Base-by-base conservation (phyloP, 2,888 invertebrate species). In the Apotomis turbidana region DNA sequence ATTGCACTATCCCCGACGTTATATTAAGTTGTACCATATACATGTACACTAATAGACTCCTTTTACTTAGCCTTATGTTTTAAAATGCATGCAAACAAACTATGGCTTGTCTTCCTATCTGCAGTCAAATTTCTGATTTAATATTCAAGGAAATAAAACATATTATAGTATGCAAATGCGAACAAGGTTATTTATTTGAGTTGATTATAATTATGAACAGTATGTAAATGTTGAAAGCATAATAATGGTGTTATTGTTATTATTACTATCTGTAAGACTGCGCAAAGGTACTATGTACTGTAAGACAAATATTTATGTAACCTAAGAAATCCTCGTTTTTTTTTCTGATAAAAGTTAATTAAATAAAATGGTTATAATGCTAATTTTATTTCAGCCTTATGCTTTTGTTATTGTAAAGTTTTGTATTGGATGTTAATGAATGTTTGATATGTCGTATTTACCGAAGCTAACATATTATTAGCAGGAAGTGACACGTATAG, bases 321-420 rank as follows among this genome's bases (percentile, higher is more conserved):
- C 41, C 4, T 41, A 27, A 27, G 27, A 27, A 49, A 10, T 9
- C 49, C 9, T 49, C 9, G 49, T 49, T 49, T 49, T 9, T 15
- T 10, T 49, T 10, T 49, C 5, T 49, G 10, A 49, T 41, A 49
- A 49, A 49, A 49, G 9, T 49, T 49, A 9, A 49, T 49, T 49
- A 49, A 9, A 3, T 49, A 49, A 10, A 10, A 10, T 49, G 49
- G 49, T 49, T 49, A 6, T 44, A 49, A 49, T 49, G 6, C 49
- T 49, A 9, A 9, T 10, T 9, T 9, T 10, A 49, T 8, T 49
- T 41, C 41, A 41, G 41, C 49, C 10, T 9, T 10, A 49, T 66
- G 66, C 44, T 66, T 36, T 36, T 12, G 36, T 67, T 67, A 36
- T 41, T 41, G 41, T 58, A 51, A 57, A 27, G 36, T 67, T 1